Evolutionary conservation across 2,797 vertebrate genomes (phyloP), one percentile per base, ranked within the genome.

Genomic region (Acestrorhynchus altus): DNA sequence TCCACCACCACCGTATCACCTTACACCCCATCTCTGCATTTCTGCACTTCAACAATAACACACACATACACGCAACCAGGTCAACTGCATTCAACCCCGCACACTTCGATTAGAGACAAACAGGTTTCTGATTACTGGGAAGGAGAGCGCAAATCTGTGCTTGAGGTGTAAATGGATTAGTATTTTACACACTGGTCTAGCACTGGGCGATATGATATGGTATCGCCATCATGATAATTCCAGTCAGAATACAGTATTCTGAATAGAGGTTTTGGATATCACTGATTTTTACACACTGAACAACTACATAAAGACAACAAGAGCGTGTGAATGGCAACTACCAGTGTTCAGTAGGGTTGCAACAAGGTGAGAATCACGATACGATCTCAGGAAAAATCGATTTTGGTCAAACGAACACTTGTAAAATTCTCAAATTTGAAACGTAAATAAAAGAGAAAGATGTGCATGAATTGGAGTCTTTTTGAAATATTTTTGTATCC

Each of bases 21-120:
- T 84, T 84, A 78, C 83, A 83, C 54, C 42, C 67, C 40, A 65
- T 74, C 80, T 81, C 77, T 77, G 79, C 67, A 68, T 56, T 76
- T 81, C 54, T 46, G 65, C 76, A 42, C 56, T 76, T 84, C 66
- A 76, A 76, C 81, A 84, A 82, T 76, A 78, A 77, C 18, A 81
- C 56, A 77, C 70, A 46, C 64, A 75, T 42, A 40, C 13, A 71
- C 35, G 60, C 47, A 56, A 42, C 35, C 24, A 49, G 51, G 44
- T 72, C 79, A 31, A 52, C 16, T 22, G 35, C 56, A 46, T 44
- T 60, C 10, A 15, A 59, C 35, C 24, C 40, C 52, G 26, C 51
- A 59, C 2, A 26, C 18, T 20, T 22, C 69, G 24, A 57, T 69
- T 16, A 57, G 0, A 57, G 6, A 35, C 12, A 20, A 42, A 61